Percentiles rank a stretch among this genome's conserved stretches.
phyloP scores from a whole-genome alignment of 2,113 vertebrate species.

The Rousettus leschenaultii region DNA sequence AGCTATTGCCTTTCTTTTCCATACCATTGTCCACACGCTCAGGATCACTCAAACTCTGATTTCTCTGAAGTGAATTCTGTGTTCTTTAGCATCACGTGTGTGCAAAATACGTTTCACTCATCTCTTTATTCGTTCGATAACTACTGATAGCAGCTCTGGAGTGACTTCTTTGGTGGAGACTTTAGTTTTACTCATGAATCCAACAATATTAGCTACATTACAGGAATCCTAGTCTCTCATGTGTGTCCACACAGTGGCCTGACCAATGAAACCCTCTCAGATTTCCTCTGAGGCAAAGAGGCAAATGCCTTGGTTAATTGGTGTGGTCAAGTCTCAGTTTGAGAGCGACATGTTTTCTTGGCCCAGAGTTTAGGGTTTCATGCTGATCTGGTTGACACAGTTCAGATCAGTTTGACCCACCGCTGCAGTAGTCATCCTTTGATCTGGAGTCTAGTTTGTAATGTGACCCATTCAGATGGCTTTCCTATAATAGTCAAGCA shows the following conservation, averaged over 20 bases:
- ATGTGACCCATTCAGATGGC: conserved; percentile 81
- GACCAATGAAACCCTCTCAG: conserved; percentile 17
- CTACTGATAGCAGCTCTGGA: not conserved
- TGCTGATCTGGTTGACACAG: conserved; percentile 80
- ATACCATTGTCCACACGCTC: not conserved
- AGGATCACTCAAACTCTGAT: not conserved
- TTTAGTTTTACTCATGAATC: not conserved
- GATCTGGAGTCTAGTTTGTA: conserved; percentile 78
- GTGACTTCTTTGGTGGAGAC: not conserved
- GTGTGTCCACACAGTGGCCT: not conserved
- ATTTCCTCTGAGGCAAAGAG: conserved; percentile 49
- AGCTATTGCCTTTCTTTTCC: not conserved
- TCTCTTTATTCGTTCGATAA: not conserved
- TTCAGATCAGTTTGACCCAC: conserved; percentile 78
- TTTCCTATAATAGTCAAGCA: conserved; percentile 80
- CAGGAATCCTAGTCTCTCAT: not conserved
- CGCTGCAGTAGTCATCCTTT: conserved; percentile 77
- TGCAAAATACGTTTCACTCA: too few relatives aligned
- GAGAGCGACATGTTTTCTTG: conserved; percentile 62
- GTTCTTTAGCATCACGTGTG: not conserved
- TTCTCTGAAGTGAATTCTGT: not conserved
- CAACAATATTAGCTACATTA: accelerated
- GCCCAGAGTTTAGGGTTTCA: conserved; percentile 77
- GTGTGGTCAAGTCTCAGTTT: conserved; percentile 38
- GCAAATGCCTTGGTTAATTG: conserved; percentile 72